phyloP scores from a whole-genome alignment of 2,113 vertebrate genomes.

The Numenius arquata region DNA sequence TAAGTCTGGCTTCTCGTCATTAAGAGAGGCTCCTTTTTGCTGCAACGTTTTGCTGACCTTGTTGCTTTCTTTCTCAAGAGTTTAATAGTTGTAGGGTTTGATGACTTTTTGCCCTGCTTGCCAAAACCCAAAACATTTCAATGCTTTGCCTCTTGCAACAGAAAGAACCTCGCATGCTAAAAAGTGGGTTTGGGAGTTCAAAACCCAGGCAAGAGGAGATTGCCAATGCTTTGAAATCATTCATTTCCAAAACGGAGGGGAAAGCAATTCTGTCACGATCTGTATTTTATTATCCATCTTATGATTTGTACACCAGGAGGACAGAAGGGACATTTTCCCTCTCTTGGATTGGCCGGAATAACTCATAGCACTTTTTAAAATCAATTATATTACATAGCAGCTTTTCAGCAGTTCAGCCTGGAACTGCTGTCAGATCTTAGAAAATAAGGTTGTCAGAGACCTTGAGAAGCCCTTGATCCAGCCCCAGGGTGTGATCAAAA shows the following conservation, averaged over 20 bases:
- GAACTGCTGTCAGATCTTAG: conserved; percentile 4
- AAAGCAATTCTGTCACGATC: conserved; percentile 11
- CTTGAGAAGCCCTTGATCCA: conserved; percentile 36
- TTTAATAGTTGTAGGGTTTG: neutral
- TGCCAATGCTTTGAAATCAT: conserved; percentile 22
- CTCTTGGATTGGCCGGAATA: conserved; percentile 13
- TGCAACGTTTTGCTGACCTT: neutral
- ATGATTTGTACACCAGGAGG: neutral
- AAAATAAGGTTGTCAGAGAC: neutral
- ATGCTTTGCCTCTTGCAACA: neutral
- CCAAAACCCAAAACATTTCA: conserved; percentile 11
- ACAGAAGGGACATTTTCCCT: conserved; percentile 37
- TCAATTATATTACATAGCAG: conserved; percentile 37
- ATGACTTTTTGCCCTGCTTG: neutral
- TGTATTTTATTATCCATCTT: conserved; percentile 38
- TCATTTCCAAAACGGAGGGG: conserved; percentile 13
- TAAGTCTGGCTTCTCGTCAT: neutral
- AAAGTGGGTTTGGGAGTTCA: neutral
- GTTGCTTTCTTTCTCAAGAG: conserved; percentile 1
- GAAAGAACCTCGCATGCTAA: neutral
- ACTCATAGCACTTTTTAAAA: conserved; percentile 31
- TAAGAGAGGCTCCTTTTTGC: neutral
- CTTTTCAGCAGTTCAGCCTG: conserved; percentile 11
- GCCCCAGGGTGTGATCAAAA: neutral
- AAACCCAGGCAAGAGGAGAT: conserved; percentile 3